Evolutionary conservation across 2,888 invertebrate genomes (phyloP).

Genomic region (Crematogaster levior): DNA sequence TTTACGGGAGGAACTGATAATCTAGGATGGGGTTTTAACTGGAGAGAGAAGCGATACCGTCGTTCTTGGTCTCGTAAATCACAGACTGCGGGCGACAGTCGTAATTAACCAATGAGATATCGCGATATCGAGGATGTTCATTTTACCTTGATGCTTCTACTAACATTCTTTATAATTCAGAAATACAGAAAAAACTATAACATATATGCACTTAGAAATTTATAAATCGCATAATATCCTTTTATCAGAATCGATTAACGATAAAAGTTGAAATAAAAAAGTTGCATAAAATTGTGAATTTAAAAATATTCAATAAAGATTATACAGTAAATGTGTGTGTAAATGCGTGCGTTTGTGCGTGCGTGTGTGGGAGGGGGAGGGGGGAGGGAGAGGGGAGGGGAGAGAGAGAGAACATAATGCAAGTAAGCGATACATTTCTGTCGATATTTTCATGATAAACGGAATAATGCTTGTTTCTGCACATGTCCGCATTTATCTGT

Average conservation of each 20-base stretch:
- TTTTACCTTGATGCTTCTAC: constrained; percentile 29
- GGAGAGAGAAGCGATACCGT: constrained; percentile 70
- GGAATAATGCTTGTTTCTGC: background rate
- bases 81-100: constrained; percentile 73
- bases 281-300: background rate
- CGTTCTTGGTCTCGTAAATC: constrained; percentile 75
- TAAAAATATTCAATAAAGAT: background rate
- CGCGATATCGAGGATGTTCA: constrained; percentile 56
- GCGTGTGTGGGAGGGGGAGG: no score
- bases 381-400: background rate
- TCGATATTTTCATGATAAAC: background rate
- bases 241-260: background rate
- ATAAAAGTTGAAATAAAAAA: background rate
- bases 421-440: background rate
- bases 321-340: background rate
- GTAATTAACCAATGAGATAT: constrained; percentile 83
- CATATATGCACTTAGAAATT: constrained; percentile 23
- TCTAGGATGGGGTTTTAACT: constrained; percentile 69
- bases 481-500: constrained; percentile 3
- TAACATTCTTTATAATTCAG: constrained; percentile 8
- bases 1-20: constrained; percentile 72
- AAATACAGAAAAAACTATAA: constrained; percentile 50
- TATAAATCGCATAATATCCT: background rate
- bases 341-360: no score
- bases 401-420: background rate